Evolutionary conservation across 2,888 invertebrate genomes (phyloP), one percentile per base, ranked within the genome.

Genomic region (Rhingia campestris): DNA sequence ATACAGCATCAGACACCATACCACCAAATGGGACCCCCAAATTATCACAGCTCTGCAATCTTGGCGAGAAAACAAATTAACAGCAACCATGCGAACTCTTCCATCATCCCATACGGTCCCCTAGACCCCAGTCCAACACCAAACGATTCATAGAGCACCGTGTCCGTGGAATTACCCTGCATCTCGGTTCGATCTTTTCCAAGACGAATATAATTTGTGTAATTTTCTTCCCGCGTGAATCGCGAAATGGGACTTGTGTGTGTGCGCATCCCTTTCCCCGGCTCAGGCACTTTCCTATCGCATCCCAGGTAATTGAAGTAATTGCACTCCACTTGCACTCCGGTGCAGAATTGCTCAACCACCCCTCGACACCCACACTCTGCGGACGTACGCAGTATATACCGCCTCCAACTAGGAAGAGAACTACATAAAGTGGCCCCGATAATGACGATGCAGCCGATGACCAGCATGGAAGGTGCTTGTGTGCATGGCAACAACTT

Each of bases 31-130:
- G 75, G 75, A 43, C 80, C 74, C 79, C 84, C 80, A 80, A 84
- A 84, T 84, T 84, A 84, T 84, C 84, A 75, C 84, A 64, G 74
- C 74, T 84, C 66, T 80, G 49, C 80, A 84, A 84, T 84, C 84
- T 84, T 53, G 74, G 74, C 49, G 70, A 70, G 84, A 84, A 84
- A 84, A 84, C 84, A 84, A 84, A 84, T 84, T 84, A 84, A 75
- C 84, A 70, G 75, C 80, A 80, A 66, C 84, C 84, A 84, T 84
- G 84, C 84, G 80, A 84, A 84, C 80, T 69, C 32, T 64, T 37
- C 37, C 69, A 49, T 70, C 73, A 64, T 69, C 73, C 73, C 61
- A 74, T 59, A 76, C 81, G 64, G 53, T 22, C 30, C 32, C 2
- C 47, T 12, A 30, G 10, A 2, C 58, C 10, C 10, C 32, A 30